Base-by-base conservation (phyloP, 2,113 vertebrate genomes). In the Aegotheles bennettii region DNA sequence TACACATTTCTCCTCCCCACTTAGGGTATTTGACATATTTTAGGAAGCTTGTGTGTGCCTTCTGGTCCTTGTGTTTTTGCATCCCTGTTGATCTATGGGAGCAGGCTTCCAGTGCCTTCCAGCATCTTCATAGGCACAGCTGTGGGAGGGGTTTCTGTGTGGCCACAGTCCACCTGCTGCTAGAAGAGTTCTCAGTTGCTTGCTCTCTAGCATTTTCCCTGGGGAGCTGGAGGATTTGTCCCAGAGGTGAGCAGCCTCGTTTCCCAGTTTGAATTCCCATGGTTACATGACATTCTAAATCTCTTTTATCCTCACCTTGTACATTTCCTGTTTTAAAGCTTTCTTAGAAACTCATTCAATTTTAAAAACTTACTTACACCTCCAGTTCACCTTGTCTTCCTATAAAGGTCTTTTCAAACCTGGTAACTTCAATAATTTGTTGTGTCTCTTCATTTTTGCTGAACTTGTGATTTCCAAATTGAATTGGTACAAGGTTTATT, bases 381-480 rank as follows among this genome's bases (percentile, higher is more conserved):
- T 93, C 50, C 53, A 43, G 85, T 94, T 96, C 94, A 94, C 94
- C 93, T 95, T 97, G 89, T 92, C 75, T 95, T 45, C 51, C 71
- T 75, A 20, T 81, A 94, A 83, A 94, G 59, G 71, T 91, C 85
- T 93, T 96, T 94, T 86, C 92, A 93, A 88, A 93, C 26, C 57
- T 77, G 48, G 45, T 91, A 91, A 79, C 85, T 85, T 93, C 38
- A 90, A 79, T 93, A 91, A 97, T 94, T 95, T 93, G 71, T 78
- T 81, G 71, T 77, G 54, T 90, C 50, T 91, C 85, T 92, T 91
- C 2, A 3, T 78, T 96, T 96, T 93, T 96, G 94, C 94, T 96
- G 94, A 96, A 94, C 56, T 86, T 74, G 85, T 93, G 82, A 79
- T 95, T 97, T 95, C 82, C 59, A 91, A 40, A 93, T 95, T 94